Conservation (phyloP, 2,113 vertebrate genomes). For the Catharus bicknelli region DNA sequence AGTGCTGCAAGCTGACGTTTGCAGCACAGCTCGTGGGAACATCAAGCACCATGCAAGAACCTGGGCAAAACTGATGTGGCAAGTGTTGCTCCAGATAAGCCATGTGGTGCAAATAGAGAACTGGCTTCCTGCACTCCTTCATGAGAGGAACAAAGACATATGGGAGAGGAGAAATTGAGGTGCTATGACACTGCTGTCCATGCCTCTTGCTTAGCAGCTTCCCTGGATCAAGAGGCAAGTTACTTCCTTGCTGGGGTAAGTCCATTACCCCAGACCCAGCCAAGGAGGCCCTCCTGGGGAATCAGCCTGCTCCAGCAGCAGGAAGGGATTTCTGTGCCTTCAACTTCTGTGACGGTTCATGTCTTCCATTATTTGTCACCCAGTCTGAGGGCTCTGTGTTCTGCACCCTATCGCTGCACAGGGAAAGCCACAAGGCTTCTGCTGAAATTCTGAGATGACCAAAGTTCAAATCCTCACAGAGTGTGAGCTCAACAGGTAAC, state of each 20-base stretch:
- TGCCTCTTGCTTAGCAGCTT: background rate
- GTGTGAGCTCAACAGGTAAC: background rate
- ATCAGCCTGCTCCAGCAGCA: background rate
- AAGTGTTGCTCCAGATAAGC: background rate
- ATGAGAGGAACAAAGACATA: background rate
- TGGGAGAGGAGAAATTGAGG: background rate
- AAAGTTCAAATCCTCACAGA: background rate
- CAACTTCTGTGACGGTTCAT: fast-evolving
- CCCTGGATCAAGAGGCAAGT: background rate
- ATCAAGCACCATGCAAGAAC: background rate
- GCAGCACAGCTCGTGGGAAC: background rate
- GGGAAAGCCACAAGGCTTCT: background rate
- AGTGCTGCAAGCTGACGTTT: background rate
- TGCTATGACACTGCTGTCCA: background rate
- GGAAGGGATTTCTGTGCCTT: background rate
- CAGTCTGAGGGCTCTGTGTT: background rate
- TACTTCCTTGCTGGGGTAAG: fast-evolving
- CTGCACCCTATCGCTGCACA: background rate
- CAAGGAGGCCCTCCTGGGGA: background rate
- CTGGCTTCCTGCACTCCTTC: background rate
- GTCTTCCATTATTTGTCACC: background rate
- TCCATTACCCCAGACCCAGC: background rate
- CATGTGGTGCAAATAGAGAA: background rate
- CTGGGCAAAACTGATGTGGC: background rate
- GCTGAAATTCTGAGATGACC: background rate